Base-by-base conservation (phyloP, 2,888 invertebrate species). In the Stenoptilia bipunctidactyla region DNA sequence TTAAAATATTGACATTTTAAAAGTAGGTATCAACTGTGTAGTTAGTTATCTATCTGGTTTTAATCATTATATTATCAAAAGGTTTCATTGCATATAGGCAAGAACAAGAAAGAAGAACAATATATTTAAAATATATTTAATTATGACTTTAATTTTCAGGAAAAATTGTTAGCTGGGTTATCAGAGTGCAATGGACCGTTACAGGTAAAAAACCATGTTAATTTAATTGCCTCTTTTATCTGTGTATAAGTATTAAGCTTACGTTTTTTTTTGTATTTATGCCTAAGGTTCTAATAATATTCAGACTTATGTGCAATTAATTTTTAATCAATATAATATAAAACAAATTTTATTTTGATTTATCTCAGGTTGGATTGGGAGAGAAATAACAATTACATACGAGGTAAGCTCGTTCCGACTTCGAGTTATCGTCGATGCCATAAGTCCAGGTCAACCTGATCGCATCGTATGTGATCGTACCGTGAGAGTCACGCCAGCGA, bases 361-460 rank as follows among this genome's bases (percentile, higher is more conserved):
- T 15, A n/a, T 30, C 53, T 20, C 80, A 87, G 87, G 73, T 84
- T 64, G 85, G 72, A 53, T 69, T 85, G 56, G 79, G 77, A 70
- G 82, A 85, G 61, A 86, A 86, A 82, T 86, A 87, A 86, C 83
- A 75, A 56, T 59, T 58, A 61, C 49, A 58, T 46, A 56, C 53
- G 49, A 46, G 51, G 59, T 55, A n/a, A 54, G 49, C 51, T 53
- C 59, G 61, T 57, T 48, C 54, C 56, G 54, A 58, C 58, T 60
- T 60, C 55, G 62, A 61, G 66, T 63, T 66, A 67, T 62, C 58
- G 53, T 45, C 48, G 46, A 48, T 45, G 41, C 44, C 43, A 45
- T 44, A 52, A 45, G 50, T 45, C 44, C 44, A 49, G 49, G 55
- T 58, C 47, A 49, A 56, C n/a, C n/a, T n/a, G n/a, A n/a, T n/a